A percentile compares a stretch with the other conserved stretches of the same genome.
These are phyloP conservation scores for Bovichtus variegatus DNA, from an alignment of 2,797 vertebrate genomes.

Conservation along the genomic window DNA sequence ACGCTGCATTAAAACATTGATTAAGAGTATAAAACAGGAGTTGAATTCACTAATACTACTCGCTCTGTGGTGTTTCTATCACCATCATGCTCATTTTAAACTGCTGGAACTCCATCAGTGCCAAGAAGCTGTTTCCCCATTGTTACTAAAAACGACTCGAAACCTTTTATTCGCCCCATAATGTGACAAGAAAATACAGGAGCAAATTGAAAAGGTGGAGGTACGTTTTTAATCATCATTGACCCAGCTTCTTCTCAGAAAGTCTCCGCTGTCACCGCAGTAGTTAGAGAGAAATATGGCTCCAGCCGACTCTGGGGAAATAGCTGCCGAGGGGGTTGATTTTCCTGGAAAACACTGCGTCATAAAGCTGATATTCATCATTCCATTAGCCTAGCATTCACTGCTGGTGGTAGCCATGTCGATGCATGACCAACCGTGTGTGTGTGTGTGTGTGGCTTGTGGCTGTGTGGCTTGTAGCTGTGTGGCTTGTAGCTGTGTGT, in stretches of 20 bases:
- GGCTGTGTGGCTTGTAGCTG: too few species aligned
- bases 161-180: slow-evolving; percentile 1
- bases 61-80: neutral
- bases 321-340: slow-evolving; percentile 46
- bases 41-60: neutral
- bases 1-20: neutral
- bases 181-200: slow-evolving; percentile 26
- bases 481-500: too few species aligned
- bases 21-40: neutral
- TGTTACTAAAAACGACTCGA: neutral
- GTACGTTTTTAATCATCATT: slow-evolving; percentile 51
- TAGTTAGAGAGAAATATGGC: slow-evolving; percentile 65
- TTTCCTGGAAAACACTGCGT: slow-evolving; percentile 68
- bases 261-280: slow-evolving; percentile 52
- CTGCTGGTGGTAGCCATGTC: slow-evolving; percentile 48
- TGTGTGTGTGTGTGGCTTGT: too few species aligned
- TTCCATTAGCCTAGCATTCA: slow-evolving; percentile 61
- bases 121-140: slow-evolving; percentile 3
- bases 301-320: slow-evolving; percentile 38
- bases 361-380: slow-evolving; percentile 63
- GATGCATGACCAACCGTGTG: slow-evolving; percentile 1
- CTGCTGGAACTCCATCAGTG: neutral
- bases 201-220: slow-evolving; percentile 8
- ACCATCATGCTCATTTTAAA: too few species aligned
- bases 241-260: slow-evolving; percentile 62